Base-by-base conservation (phyloP, 2,113 vertebrate genomes). In the Alethe diademata region DNA sequence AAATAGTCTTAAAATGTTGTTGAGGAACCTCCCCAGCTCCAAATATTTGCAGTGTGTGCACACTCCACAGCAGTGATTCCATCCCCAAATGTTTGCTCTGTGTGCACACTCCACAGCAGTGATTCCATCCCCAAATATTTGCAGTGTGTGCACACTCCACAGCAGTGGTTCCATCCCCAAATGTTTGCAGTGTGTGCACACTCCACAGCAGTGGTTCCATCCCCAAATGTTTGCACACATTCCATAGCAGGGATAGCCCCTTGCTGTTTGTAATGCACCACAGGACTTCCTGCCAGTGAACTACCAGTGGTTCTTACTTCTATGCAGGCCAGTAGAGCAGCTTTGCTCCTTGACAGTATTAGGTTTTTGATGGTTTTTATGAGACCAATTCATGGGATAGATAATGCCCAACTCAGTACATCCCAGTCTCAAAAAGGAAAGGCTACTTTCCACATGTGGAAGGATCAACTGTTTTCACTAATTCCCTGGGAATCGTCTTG, bases 171-270 rank as follows among this genome's bases (percentile, higher is more conserved):
- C 23, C 13, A 24, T 25, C 48, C 24, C 24, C 48, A 73, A 19
- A 42, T 31, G 14, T 51, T 35, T 74, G 56, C 9, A 4, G 22
- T 40, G 17, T 51, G 75, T 24, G 0, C 51, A 0, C 25, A 5
- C 31, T 84, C 58, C 1, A 0, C 20, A 9, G 70, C 4, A 17
- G 42, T 13, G 82, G 17, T 53, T 62, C 22, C 4, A 8, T 19
- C 18, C 26, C 48, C 6, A 28, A 15, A 13, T 33, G 35, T 64
- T 71, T 69, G 40, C 36, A 12, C 23, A 2, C 11, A 3, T 45
- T 83, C 58, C 3, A 1, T 14, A 6, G 64, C 14, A 26, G 69
- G 29, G 69, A 12, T 16, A 42, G 65, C 0, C 2, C 33, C 38
- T 73, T 58, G 31, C 11, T 58, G 56, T 51, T 47, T n/a, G 48